Evolutionary conservation across 2,113 vertebrate species (phyloP).

Genomic region (Scopus umbretta): DNA sequence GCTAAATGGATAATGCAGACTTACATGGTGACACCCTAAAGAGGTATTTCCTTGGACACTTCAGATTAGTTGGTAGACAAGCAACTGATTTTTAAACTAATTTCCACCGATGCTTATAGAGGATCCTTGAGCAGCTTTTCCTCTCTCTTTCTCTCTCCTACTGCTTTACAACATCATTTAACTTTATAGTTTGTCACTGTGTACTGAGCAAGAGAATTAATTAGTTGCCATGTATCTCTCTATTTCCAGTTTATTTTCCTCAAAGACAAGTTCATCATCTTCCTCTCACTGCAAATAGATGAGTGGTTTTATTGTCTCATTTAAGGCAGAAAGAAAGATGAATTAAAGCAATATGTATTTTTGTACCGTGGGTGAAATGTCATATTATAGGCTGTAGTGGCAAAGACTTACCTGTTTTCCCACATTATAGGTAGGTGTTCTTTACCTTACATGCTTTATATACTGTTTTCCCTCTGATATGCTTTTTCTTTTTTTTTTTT

Average conservation of each 20-base stretch:
- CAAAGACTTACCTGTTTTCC: neutral
- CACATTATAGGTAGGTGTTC: neutral
- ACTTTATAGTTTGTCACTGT: neutral
- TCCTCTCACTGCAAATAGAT: neutral
- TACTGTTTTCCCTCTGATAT: neutral
- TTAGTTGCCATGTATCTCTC: neutral
- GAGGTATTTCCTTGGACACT: neutral
- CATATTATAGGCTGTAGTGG: neutral
- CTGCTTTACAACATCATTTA: neutral
- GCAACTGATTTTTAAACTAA: neutral
- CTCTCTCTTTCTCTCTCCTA: neutral
- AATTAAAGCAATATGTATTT: neutral
- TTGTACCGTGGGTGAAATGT: neutral
- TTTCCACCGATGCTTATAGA: neutral
- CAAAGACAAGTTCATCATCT: neutral
- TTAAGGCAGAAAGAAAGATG: neutral
- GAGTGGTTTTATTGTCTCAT: neutral
- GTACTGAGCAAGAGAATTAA: neutral
- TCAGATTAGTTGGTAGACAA: neutral
- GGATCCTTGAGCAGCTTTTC: neutral
- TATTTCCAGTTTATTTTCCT: neutral
- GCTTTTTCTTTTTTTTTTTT: neutral
- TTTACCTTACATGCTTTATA: neutral
- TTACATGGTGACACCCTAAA: neutral
- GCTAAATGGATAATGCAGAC: neutral